Evolutionary conservation across 1,140 invertebrate species (phyloP).

Genomic region (Sycobia sp.): DNA sequence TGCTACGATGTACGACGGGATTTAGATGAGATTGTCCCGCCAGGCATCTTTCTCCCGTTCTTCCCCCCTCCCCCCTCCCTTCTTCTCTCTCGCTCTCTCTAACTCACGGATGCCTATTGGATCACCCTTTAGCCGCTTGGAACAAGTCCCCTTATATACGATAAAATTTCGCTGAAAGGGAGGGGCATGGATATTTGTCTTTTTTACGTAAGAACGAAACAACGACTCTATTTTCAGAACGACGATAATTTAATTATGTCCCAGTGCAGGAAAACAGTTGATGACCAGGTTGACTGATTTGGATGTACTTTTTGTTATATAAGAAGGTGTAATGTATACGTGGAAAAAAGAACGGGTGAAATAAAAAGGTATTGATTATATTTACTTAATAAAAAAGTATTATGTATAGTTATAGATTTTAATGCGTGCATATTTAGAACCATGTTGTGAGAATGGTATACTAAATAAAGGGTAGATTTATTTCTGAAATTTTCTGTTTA

Average conservation of each 20-base stretch:
- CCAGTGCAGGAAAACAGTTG: too few species aligned
- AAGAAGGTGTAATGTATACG: too few species aligned
- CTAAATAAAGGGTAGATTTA: too few species aligned
- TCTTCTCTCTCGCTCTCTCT: constrained; percentile 10
- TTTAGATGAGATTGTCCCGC: constrained; percentile 62
- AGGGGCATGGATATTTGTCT: constrained; percentile 15
- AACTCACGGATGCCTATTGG: constrained; percentile 39
- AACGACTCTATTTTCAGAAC: constrained; percentile 26
- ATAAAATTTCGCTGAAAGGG: constrained; percentile 49
- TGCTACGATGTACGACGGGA: constrained; percentile 60
- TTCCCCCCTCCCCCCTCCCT: constrained; percentile 5
- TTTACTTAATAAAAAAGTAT: too few species aligned
- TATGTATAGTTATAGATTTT: too few species aligned
- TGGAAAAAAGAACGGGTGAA: too few species aligned
- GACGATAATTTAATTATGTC: constrained; percentile 32
- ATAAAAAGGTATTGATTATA: too few species aligned
- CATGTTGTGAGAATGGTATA: too few species aligned
- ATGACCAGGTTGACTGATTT: too few species aligned
- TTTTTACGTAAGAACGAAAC: constrained; percentile 17
- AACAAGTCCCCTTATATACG: constrained; percentile 44
- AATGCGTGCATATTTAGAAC: too few species aligned
- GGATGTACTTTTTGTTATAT: too few species aligned
- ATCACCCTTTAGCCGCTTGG: constrained; percentile 57
- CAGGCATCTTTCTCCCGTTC: constrained; percentile 38
- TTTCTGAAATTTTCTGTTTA: too few species aligned